Conservation (phyloP, 2,888 invertebrate genomes). For the Agriopis leucophaearia region DNA sequence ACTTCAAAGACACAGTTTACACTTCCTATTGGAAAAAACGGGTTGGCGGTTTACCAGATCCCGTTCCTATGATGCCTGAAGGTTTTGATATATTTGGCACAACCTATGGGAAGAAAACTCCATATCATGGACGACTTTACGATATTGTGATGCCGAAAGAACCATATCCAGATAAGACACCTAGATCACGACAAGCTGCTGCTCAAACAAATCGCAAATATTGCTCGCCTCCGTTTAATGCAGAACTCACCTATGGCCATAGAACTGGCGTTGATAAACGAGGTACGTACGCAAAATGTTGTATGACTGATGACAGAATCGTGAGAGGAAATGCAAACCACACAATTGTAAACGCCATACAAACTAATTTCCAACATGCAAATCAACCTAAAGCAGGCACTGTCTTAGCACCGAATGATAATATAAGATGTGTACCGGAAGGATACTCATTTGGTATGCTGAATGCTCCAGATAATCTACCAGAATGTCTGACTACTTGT, state of each 20-base stretch:
- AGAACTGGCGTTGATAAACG: slow-evolving; percentile 75
- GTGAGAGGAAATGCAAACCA: slow-evolving; percentile 67
- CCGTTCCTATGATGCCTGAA: slow-evolving; percentile 73
- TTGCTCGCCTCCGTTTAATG: slow-evolving; percentile 73
- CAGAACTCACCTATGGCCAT: slow-evolving; percentile 77
- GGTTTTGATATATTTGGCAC: slow-evolving; percentile 65
- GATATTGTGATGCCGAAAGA: slow-evolving; percentile 75
- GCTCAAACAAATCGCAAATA: slow-evolving; percentile 66
- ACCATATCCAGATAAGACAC: slow-evolving; percentile 67
- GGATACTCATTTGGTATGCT: slow-evolving; percentile 79
- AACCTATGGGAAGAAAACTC: slow-evolving; percentile 70
- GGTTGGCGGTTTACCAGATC: slow-evolving; percentile 64
- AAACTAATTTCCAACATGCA: slow-evolving; percentile 70
- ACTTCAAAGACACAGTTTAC: slow-evolving; percentile 72
- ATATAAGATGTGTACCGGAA: slow-evolving; percentile 74
- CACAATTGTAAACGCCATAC: slow-evolving; percentile 68
- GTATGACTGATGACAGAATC: slow-evolving; percentile 71
- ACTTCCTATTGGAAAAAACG: slow-evolving; percentile 73
- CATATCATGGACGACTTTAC: slow-evolving; percentile 64
- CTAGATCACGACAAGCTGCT: slow-evolving; percentile 57
- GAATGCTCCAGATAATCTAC: slow-evolving; percentile 73
- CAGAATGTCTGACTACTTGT: slow-evolving; percentile 74
- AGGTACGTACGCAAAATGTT: slow-evolving; percentile 79
- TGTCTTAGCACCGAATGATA: slow-evolving; percentile 79
- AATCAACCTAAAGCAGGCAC: slow-evolving; percentile 71